Evolutionary conservation across 35 echinoderm and acorn worm species (phyloP).

Genomic region (Anneissia japonica): DNA sequence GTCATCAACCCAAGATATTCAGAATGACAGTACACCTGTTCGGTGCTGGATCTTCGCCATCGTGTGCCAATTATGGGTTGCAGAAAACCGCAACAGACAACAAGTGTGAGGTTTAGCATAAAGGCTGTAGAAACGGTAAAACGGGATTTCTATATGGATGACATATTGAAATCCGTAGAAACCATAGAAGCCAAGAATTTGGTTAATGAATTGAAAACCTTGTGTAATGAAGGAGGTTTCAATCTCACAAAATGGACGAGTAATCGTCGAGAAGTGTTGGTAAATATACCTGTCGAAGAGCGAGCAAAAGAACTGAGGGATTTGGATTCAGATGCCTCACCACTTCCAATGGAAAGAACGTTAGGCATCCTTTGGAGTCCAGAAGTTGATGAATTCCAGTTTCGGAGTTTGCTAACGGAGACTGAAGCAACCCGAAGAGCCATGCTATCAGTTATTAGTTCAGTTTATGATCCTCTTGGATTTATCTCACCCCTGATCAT

Average conservation of each 20-base stretch:
- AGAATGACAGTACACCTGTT: conserved; percentile 63
- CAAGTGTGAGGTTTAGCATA: background rate
- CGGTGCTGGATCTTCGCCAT: conserved; percentile 60
- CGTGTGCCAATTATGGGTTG: conserved; percentile 51
- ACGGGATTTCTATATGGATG: conserved; percentile 57
- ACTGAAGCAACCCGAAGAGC: conserved; percentile 29
- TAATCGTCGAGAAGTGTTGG: conserved; percentile 24
- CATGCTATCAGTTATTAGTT: conserved; percentile 34
- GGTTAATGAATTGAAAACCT: conserved; percentile 10
- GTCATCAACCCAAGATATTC: conserved; percentile 18
- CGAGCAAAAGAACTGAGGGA: conserved; percentile 23
- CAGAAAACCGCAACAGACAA: conserved; percentile 43
- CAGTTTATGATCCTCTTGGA: conserved; percentile 51
- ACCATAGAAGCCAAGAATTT: background rate
- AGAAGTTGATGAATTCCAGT: conserved; percentile 47
- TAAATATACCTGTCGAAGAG: conserved; percentile 27
- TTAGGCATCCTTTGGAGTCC: conserved; percentile 46
- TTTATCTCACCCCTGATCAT: conserved; percentile 24
- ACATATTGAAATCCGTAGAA: conserved; percentile 47
- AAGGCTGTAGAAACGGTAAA: conserved; percentile 20
- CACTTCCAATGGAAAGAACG: conserved; percentile 46
- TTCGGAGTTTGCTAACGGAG: conserved; percentile 27
- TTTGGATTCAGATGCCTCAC: conserved; percentile 10
- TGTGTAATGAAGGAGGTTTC: conserved; percentile 42
- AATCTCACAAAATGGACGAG: conserved; percentile 54